phyloP scores from a whole-genome alignment of 1,140 invertebrate genomes.

The Proctacanthus coquilletti region DNA sequence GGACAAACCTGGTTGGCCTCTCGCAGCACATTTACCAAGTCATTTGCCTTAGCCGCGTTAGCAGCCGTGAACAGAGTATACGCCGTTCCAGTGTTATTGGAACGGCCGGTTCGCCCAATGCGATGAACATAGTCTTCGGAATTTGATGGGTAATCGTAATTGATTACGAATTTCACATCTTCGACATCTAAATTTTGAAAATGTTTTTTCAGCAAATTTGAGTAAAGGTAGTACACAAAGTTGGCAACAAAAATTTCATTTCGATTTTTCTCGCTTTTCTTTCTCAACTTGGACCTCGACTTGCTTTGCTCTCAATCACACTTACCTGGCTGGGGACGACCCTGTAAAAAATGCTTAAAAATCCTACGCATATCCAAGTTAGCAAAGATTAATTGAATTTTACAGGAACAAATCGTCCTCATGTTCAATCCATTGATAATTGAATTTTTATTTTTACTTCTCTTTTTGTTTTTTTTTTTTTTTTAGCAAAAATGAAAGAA shows the following conservation, averaged over 20 bases:
- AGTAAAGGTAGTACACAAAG: no score
- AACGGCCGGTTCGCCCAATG: slow-evolving; percentile 93
- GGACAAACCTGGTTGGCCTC: slow-evolving; percentile 83
- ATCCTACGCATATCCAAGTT: no score
- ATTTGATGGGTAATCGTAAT: slow-evolving; percentile 98
- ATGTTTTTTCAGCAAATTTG: no score
- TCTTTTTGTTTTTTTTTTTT: no score
- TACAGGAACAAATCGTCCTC: no score
- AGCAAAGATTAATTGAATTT: no score
- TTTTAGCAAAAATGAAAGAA: no score
- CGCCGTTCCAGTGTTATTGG: slow-evolving; percentile 85
- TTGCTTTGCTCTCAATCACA: slow-evolving; percentile 14
- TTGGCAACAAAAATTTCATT: slow-evolving; percentile 30
- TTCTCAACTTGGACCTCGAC: slow-evolving; percentile 29
- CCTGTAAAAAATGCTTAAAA: no score
- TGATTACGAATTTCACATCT: slow-evolving; percentile 99
- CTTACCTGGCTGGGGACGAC: no score
- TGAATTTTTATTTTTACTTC: no score
- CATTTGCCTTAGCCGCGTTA: slow-evolving; percentile 83
- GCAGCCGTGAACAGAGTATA: slow-evolving; percentile 96
- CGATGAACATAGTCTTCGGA: slow-evolving; percentile 99
- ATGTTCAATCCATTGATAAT: no score
- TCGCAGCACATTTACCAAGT: slow-evolving; percentile 79
- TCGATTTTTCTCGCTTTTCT: slow-evolving; percentile 1
- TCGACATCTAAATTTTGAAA: slow-evolving; percentile 71